Evolutionary conservation across 1,140 invertebrate species (phyloP).

Genomic region (Neodiprion fabricii): DNA sequence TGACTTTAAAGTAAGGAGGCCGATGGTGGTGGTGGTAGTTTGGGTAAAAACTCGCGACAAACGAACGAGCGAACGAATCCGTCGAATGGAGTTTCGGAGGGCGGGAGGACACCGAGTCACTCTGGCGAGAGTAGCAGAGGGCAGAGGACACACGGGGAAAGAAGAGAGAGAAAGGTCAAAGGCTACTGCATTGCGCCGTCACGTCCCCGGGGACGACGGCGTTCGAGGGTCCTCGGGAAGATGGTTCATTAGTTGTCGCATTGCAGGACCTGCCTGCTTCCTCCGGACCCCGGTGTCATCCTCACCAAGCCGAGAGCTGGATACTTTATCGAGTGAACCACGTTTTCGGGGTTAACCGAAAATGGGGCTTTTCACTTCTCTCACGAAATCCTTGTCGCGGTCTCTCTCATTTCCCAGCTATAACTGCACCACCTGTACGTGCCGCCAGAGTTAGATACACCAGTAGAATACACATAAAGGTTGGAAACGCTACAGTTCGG

Average conservation of each 20-base stretch:
- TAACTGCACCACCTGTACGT: too few relatives aligned
- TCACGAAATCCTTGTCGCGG: too few relatives aligned
- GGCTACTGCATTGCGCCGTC: constrained; percentile 61
- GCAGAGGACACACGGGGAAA: not conserved
- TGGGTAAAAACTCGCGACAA: too few relatives aligned
- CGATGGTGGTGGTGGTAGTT: too few relatives aligned
- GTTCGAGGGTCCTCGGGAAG: constrained; percentile 54
- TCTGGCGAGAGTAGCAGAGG: constrained; percentile 28
- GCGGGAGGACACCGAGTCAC: constrained; percentile 14
- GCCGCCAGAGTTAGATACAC: too few relatives aligned
- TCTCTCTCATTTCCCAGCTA: too few relatives aligned
- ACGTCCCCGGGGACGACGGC: constrained; percentile 50
- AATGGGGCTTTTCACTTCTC: too few relatives aligned
- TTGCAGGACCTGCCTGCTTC: constrained; percentile 50
- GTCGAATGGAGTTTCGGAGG: constrained; percentile 9
- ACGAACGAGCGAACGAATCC: constrained; percentile 14
- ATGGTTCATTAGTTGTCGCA: constrained; percentile 63
- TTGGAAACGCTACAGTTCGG: too few relatives aligned
- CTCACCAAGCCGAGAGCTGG: not conserved
- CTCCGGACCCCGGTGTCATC: not conserved
- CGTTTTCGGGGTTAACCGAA: too few relatives aligned
- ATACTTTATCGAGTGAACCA: too few relatives aligned
- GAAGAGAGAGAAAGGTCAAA: constrained; percentile 22
- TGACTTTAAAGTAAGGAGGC: not conserved
- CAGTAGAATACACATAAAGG: too few relatives aligned